phyloP scores from a whole-genome alignment of 2,113 vertebrate species.

The Mormyrus lacerda region DNA sequence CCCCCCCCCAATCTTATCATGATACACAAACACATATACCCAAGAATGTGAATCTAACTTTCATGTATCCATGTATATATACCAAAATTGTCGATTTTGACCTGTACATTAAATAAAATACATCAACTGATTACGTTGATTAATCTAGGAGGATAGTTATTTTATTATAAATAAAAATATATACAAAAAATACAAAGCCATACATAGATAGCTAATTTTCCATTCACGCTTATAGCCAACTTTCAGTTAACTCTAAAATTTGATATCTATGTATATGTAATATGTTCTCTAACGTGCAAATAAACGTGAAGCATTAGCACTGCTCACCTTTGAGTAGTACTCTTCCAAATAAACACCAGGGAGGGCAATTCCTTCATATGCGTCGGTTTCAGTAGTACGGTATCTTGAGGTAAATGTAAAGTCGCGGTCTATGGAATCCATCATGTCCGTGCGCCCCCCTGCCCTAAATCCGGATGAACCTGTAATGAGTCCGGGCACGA shows the following conservation, averaged over 20 bases:
- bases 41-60: background rate
- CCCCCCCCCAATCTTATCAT: background rate
- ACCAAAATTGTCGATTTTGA: background rate
- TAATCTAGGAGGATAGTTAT: background rate
- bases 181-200: background rate
- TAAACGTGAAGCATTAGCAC: background rate
- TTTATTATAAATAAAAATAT: background rate
- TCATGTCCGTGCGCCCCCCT: background rate
- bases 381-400: constrained; percentile 16
- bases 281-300: background rate
- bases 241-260: background rate
- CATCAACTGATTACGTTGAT: background rate
- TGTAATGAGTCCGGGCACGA: background rate
- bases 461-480: constrained; percentile 24
- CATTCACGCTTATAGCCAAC: background rate
- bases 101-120: background rate
- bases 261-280: no score
- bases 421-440: background rate
- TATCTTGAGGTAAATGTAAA: constrained; percentile 6
- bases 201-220: background rate
- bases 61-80: background rate
- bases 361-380: constrained; percentile 45
- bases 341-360: constrained; percentile 37
- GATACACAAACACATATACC: background rate
- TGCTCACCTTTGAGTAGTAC: constrained; percentile 55